Evolutionary conservation across 2,113 vertebrate species (phyloP), one percentile per base, ranked within the genome.

Genomic region (Onychostoma macrolepis): DNA sequence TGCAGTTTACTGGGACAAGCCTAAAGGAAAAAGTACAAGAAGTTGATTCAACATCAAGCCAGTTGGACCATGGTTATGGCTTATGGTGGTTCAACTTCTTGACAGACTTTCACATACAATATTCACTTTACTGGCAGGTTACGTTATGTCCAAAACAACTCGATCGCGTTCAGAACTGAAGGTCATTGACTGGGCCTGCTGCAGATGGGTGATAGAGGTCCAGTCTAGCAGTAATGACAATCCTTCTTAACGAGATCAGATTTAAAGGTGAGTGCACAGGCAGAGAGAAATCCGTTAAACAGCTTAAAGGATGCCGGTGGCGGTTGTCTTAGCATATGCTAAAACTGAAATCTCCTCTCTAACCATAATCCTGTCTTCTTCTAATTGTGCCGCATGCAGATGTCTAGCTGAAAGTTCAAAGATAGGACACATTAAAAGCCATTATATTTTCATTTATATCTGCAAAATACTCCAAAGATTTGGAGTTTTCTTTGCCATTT

Each of bases 241-340:
- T 85, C 83, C 71, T 56, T 83, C 48, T 56, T 87, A 53, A 87
- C 69, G 0, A 75, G 78, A 89, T 67, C 79, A 75, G 69, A 85
- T 53, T 58, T 87, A 26, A 36, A 43, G 88, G 71, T 79, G 12
- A 65, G 0, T 6, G 81, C 12, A 45, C 2, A 85, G n/a, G 1
- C 61, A 86, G 48, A 61, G 87, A 45, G 58, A 33, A 53, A 80
- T 77, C 84, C 61, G 26, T 83, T 89, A 88, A 78, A 63, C 2
- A 65, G 30, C 78, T 88, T 0, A 28, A 2, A 21, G 75, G 71
- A 76, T 56, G 50, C 78, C 33, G 30, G 30, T 43, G 48, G 17
- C 24, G 45, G 67, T 53, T 76, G 83, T 63, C 33, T 61, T 53
- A 58, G 24, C 53, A 19, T 80, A 28, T 26, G 48, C 19, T 43